Evolutionary conservation across 2,888 invertebrate species (phyloP).

Genomic region (Acleris cristana): DNA sequence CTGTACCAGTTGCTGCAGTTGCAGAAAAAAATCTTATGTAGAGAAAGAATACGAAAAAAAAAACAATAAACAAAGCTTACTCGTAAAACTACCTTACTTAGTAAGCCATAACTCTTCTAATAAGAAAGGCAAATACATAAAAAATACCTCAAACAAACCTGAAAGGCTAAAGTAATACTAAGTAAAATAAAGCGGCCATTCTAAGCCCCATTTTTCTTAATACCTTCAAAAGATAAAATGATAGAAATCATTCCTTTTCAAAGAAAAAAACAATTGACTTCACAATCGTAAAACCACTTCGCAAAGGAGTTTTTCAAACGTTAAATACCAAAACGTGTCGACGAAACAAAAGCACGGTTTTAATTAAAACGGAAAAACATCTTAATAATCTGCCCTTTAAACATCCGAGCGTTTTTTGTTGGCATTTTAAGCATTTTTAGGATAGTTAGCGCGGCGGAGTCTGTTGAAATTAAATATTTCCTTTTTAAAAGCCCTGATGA

Average conservation of each 20-base stretch:
- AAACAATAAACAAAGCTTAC: too few relatives aligned
- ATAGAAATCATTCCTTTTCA: neutral
- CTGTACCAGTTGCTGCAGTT: too few relatives aligned
- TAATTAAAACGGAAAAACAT: conserved; percentile 9
- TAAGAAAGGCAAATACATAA: too few relatives aligned
- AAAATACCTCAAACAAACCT: too few relatives aligned
- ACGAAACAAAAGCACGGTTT: conserved; percentile 1
- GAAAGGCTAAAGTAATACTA: neutral
- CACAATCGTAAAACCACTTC: conserved; percentile 5
- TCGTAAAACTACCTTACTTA: too few relatives aligned
- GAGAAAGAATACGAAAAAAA: too few relatives aligned
- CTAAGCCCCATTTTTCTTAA: neutral
- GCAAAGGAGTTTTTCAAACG: conserved; percentile 11
- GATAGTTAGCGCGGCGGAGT: conserved; percentile 3
- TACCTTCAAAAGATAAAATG: neutral
- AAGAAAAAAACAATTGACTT: neutral
- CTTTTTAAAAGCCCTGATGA: neutral
- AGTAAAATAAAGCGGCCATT: neutral
- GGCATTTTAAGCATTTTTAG: conserved; percentile 5
- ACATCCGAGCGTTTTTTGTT: neutral
- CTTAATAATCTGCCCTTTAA: conserved; percentile 8
- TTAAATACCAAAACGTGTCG: conserved; percentile 7
- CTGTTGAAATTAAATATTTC: conserved; percentile 1
- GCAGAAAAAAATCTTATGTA: too few relatives aligned
- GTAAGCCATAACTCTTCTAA: too few relatives aligned